Conservation (phyloP, 1,140 invertebrate genomes). For the Pseudomyrmex flavicornis region DNA sequence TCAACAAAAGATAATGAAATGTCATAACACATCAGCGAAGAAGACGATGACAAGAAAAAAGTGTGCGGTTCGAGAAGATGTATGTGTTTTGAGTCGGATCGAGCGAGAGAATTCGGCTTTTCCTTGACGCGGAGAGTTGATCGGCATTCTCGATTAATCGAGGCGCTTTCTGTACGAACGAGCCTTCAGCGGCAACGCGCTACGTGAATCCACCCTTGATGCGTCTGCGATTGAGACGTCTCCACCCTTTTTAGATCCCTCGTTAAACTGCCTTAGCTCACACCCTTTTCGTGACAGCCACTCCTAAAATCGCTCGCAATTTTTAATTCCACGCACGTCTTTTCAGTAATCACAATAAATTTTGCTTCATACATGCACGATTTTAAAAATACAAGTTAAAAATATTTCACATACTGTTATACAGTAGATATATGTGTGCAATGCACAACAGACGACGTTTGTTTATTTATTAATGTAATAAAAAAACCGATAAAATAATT, state of each 20-base stretch:
- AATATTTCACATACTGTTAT: no score
- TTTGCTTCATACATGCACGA: no score
- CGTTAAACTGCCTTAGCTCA: conserved; percentile 72
- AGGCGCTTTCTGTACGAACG: conserved; percentile 55
- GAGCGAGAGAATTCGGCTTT: conserved; percentile 30
- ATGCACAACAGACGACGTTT: no score
- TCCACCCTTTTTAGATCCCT: conserved; percentile 57
- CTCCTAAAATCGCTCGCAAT: neutral
- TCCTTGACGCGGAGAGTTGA: conserved; percentile 25
- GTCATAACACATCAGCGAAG: neutral
- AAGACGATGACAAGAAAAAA: conserved; percentile 21
- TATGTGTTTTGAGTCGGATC: neutral
- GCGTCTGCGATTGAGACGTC: conserved; percentile 70
- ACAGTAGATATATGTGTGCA: no score
- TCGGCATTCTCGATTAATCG: conserved; percentile 68
- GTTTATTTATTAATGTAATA: neutral
- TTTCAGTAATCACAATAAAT: no score
- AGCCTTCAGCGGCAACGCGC: conserved; percentile 65
- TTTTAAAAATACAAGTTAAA: no score
- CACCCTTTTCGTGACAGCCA: conserved; percentile 14
- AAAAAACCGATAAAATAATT: neutral
- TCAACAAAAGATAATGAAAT: conserved; percentile 19
- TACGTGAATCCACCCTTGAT: conserved; percentile 62
- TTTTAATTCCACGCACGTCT: conserved; percentile 44
- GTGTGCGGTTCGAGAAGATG: neutral